Base-by-base conservation (phyloP, 2,113 vertebrate genomes). In the Piaya cayana region DNA sequence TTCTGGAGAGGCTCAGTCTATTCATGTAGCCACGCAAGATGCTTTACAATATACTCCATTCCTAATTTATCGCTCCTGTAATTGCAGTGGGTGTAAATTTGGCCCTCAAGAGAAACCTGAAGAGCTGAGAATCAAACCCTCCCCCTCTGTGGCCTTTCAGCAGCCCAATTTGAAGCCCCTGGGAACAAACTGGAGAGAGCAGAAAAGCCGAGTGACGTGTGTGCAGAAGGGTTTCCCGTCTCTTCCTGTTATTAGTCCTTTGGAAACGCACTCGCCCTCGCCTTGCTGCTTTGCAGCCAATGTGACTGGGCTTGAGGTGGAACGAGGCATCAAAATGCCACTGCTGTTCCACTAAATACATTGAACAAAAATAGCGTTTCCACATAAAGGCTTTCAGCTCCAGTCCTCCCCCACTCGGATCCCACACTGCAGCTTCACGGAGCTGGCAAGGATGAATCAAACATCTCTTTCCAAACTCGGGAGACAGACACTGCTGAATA, bases 401-500 rank as follows among this genome's bases (percentile, higher is more conserved):
- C 87, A 3, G 37, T 47, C 92, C 71, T 93, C 68, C 84, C 76
- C 88, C 50, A 29, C 58, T 12, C 11, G 0, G 37, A 83, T 88
- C 92, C 82, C 94, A 93, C 93, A 6, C 72, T n/a, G 76, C 91
- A 56, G 93, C 84, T 87, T 67, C 20, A 2, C 10, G 25, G 79
- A 53, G 90, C 92, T 90, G 95, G 27, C 53, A 18, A 39, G 67
- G 82, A 59, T 88, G 93, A 77, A 89, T 80, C 90, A 30, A 94
- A 29, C 8, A 1, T 69, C 84, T 92, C 86, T 88, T 67, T 49
- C 94, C 72, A 2, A 89, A 2, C 80, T 64, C 43, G 7, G 90
- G 82, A 96, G 90, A 88, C 90, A 93, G 95, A 88, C 93, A 78
- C 47, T 88, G 93, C 93, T 96, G 94, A 93, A 86, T 88, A 88